Evolutionary conservation across 2,888 invertebrate genomes (phyloP), one percentile per base, ranked within the genome.

Genomic region (Cyaniris semiargus): DNA sequence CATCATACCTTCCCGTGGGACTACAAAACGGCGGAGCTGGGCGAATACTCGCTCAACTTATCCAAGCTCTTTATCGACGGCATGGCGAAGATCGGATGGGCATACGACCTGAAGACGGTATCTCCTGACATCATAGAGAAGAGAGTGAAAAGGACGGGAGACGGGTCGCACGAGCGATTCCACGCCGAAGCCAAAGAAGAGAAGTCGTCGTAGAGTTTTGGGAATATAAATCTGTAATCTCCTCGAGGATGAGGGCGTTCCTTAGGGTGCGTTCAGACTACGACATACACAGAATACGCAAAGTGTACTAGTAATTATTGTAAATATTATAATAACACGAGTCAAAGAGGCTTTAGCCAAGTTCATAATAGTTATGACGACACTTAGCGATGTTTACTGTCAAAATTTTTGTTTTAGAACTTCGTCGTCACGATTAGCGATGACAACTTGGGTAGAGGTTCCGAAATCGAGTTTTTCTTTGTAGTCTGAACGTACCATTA

Each of bases 1-100:
- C 98, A 98, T 84, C 97, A 97, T 90, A 94, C 95, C 0, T 97
- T 97, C 94, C 97, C 97, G 0, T 97, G 97, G 96, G 97, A 97
- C 85, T 97, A 97, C 93, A 96, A 97, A 85, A 96, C 97, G 18
- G 96, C 97, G 21, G 97, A 97, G 86, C 93, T 97, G 48, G 97
- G 97, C 48, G 90, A 95, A 80, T 96, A 96, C 85, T 94, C 95
- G 18, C 86, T 96, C 58, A 98, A 98, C 86, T 86, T 96, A 60
- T 96, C 97, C 0, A 96, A 96, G 58, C 88, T 95, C 3, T 96
- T 97, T 86, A 97, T 98, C 80, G 97, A 98, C 85, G 91, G 96
- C 79, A 97, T 97, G 94, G 96, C 97, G 3, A 95, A 94, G 84
- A 95, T 98, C 78, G 98, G 98, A 31, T 97, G 96, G 96, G 98